Evolutionary conservation across 2,797 vertebrate species (phyloP).

Genomic region (Urosaurus nigricauda): DNA sequence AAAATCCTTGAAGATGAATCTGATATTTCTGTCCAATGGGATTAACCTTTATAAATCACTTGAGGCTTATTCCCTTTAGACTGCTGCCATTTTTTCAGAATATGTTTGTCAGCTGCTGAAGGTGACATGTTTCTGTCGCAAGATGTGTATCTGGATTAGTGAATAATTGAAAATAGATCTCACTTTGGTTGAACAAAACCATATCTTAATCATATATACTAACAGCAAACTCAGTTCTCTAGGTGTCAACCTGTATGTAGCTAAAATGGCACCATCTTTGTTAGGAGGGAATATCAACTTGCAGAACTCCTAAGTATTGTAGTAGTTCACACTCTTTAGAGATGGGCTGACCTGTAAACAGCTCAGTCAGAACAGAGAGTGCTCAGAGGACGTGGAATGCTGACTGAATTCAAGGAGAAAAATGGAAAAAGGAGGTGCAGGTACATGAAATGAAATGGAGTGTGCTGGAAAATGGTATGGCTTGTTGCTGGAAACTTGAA

Average conservation of each 20-base stretch:
- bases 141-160: conserved; percentile 7
- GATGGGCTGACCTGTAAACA: background rate
- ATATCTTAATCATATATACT: conserved; percentile 10
- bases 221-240: background rate
- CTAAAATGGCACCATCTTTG: too few relatives aligned
- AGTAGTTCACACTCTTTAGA: background rate
- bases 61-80: conserved; percentile 48
- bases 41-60: conserved; percentile 53
- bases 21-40: conserved; percentile 54
- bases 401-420: too few relatives aligned
- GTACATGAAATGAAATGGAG: too few relatives aligned
- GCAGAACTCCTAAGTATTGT: background rate
- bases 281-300: too few relatives aligned
- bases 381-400: too few relatives aligned
- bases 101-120: conserved; percentile 47
- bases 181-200: background rate
- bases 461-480: too few relatives aligned
- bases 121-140: conserved; percentile 3
- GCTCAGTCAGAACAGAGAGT: background rate
- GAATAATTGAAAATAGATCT: conserved; percentile 21
- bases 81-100: conserved; percentile 57
- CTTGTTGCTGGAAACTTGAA: too few relatives aligned
- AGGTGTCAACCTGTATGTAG: background rate
- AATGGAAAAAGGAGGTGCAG: too few relatives aligned
- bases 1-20: conserved; percentile 61